Percentiles rank a stretch among this genome's conserved stretches.
Evolutionary conservation across 2,113 vertebrate genomes (phyloP).

Genomic region (Tamias sibiricus): DNA sequence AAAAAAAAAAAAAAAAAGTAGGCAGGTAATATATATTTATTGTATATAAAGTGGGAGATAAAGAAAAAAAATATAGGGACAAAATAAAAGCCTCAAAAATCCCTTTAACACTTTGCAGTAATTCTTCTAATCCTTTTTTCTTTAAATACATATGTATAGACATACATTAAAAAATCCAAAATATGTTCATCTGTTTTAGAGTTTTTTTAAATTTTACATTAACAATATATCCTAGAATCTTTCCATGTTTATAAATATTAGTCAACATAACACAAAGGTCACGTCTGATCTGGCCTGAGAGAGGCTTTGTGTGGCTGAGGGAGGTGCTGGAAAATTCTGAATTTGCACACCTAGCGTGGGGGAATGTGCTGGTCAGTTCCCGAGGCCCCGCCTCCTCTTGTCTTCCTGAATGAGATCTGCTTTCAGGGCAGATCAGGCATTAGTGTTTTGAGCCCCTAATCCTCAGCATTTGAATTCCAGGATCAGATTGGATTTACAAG

Average conservation of each 20-base stretch:
- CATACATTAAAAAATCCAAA: neutral
- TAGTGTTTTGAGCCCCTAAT: neutral
- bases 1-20: neutral
- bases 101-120: neutral
- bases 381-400: neutral
- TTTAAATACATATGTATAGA: neutral
- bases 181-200: neutral
- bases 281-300: neutral
- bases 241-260: neutral
- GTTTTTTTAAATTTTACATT: neutral
- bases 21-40: neutral
- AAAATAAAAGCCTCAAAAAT: neutral
- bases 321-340: neutral
- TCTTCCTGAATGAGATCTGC: neutral
- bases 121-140: neutral
- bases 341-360: neutral
- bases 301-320: neutral
- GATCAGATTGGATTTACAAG: neutral
- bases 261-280: neutral
- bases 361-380: no score
- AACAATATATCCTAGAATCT: neutral
- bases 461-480: neutral
- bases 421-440: neutral
- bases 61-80: neutral
- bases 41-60: neutral